These are phyloP conservation scores for Phylloscopus trochilus DNA, from an alignment of 2,113 vertebrate species.

Conservation along the genomic window DNA sequence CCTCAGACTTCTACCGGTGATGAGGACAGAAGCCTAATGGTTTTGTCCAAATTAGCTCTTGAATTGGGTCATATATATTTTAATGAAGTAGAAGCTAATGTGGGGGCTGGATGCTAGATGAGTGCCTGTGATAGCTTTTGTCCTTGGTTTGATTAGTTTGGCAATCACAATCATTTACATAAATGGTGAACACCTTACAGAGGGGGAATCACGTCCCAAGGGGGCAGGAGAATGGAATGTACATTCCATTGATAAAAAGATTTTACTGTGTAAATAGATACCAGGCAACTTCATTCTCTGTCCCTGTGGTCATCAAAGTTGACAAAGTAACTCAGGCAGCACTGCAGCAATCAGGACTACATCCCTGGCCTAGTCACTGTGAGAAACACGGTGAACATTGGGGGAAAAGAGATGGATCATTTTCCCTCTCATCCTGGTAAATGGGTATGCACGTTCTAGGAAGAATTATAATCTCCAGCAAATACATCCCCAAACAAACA, in stretches of 20 bases:
- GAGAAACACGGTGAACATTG: not conserved
- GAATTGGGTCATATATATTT: constrained; percentile 55
- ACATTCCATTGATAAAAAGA: not conserved
- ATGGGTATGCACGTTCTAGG: accelerated
- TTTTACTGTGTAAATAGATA: not conserved
- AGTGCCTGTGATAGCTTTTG: constrained; percentile 33
- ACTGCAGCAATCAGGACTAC: not conserved
- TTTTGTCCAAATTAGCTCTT: constrained; percentile 53
- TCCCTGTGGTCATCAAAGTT: not conserved
- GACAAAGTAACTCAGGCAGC: not conserved
- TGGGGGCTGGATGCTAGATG: constrained; percentile 17
- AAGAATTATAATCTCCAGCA: not conserved
- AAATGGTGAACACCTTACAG: not conserved
- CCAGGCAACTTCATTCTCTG: not conserved
- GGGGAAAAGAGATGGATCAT: not conserved
- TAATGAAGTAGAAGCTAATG: constrained; percentile 48
- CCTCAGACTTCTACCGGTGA: constrained; percentile 19
- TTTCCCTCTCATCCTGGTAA: not conserved
- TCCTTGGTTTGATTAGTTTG: constrained; percentile 57
- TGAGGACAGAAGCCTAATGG: constrained; percentile 50
- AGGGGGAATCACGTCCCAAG: not conserved
- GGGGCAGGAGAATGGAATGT: not conserved
- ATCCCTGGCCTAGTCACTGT: not conserved
- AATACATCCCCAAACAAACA: not conserved
- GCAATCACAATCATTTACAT: constrained; percentile 46